Base-by-base conservation (phyloP, 2,888 invertebrate genomes). In the Schizotus pectinicornis region DNA sequence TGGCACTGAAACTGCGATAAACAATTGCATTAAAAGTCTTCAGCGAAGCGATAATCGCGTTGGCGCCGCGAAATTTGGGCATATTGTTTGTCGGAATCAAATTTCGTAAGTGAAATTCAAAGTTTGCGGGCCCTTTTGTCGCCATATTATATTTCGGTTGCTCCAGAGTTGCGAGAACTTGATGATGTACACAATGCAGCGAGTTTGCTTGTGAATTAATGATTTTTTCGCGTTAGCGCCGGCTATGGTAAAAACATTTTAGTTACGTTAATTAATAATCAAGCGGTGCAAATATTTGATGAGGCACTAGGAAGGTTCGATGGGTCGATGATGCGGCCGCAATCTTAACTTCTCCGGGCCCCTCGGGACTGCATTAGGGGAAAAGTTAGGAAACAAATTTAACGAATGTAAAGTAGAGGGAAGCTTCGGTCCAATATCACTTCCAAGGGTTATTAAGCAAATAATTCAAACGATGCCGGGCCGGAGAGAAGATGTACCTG, bases 361-460 rank as follows among this genome's bases (percentile, higher is more conserved):
- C 9, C 45, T 43, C 48, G 61, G 45, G 55, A 56, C 37, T 48
- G 47, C 61, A 58, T 60, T 60, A 59, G 48, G 51, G 22, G 49
- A 54, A 63, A 65, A 65, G 62, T 67, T 67, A 47, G 62, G 50
- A 59, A 67, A 61, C 59, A 60, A 67, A 67, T 67, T 56, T 61
- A 61, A 56, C 58, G 47, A 58, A 58, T 58, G 58, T 53, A 53
- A 58, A 58, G 59, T 50, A 30, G 39, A 49, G 35, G 14, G 38
- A 13, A 46, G 53, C 51, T 46, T 35, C 43, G 47, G 47, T 47
- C 57, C 64, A 42, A 57, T 66, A 67, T 67, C 64, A 66, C 55
- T 59, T 63, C 66, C 48, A 59, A 62, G 65, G 66, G 62, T 65
- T 68, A 68, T 67, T 68, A 68, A 56, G 64, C 68, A 59, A 64